Conservation (phyloP, 2,113 vertebrate species). For the Theristicus caerulescens region DNA sequence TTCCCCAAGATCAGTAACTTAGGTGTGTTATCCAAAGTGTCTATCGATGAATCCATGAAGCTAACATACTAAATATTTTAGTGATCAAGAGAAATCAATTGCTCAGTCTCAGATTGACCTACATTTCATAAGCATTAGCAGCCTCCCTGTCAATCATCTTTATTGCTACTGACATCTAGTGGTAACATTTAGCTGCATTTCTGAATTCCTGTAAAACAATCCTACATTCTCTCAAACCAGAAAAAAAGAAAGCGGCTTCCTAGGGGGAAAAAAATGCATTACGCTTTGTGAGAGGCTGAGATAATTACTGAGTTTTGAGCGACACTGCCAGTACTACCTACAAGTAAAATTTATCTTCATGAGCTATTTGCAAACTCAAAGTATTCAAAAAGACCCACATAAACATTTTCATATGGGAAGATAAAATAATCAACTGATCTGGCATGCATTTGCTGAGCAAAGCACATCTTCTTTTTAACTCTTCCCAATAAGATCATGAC, state of each 20-base stretch:
- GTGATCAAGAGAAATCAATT: background rate
- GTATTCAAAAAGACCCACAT: background rate
- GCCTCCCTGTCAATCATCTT: background rate
- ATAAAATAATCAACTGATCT: background rate
- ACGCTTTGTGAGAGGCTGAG: background rate
- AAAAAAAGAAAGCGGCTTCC: background rate
- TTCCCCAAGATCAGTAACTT: background rate
- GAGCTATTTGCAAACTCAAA: background rate
- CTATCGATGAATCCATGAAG: background rate
- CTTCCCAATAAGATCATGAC: background rate
- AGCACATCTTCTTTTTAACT: slow-evolving; percentile 16
- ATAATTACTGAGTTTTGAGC: background rate
- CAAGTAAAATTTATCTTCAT: background rate
- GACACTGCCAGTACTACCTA: background rate
- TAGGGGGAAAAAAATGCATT: background rate
- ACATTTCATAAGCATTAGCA: background rate
- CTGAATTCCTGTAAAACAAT: background rate
- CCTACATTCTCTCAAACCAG: background rate
- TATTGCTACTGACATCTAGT: background rate
- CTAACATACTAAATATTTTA: background rate
- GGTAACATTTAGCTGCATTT: background rate
- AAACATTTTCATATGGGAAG: slow-evolving; percentile 18
- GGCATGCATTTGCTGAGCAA: slow-evolving; percentile 27
- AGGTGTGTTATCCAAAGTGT: background rate
- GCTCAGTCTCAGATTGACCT: background rate